Evolutionary conservation across 64 coral and sea anemone genomes (phyloP).

Genomic region (Actinia tenebrosa): DNA sequence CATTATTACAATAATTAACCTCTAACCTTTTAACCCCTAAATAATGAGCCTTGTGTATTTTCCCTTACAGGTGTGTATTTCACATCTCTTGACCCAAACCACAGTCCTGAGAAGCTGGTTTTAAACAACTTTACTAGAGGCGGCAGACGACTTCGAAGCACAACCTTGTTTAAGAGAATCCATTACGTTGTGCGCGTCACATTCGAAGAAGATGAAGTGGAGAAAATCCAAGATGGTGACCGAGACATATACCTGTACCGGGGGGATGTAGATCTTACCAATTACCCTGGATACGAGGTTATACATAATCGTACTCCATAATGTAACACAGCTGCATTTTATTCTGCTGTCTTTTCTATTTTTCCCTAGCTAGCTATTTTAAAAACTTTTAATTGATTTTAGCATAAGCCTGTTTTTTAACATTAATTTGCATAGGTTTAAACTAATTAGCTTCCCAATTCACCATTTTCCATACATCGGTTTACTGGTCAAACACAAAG

Average conservation of each 20-base stretch:
- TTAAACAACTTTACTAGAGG: neutral
- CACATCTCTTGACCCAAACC: neutral
- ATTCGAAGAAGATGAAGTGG: neutral
- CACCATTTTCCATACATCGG: too few relatives aligned
- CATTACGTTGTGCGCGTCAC: neutral
- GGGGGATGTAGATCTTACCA: neutral
- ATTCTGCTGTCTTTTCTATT: too few relatives aligned
- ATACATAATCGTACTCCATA: neutral
- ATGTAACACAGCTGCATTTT: too few relatives aligned
- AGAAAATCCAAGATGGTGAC: constrained; percentile 2
- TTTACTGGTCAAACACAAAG: too few relatives aligned
- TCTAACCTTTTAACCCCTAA: too few relatives aligned
- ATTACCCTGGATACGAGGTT: neutral
- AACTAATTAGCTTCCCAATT: too few relatives aligned
- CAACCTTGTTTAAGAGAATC: neutral
- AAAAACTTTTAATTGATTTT: too few relatives aligned
- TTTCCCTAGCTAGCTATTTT: too few relatives aligned
- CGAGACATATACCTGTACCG: neutral
- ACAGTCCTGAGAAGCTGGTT: neutral
- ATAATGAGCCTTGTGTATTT: too few relatives aligned
- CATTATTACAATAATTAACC: too few relatives aligned
- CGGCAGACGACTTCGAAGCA: neutral
- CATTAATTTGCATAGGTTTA: too few relatives aligned
- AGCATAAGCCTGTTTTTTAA: too few relatives aligned
- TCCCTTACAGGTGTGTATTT: neutral